Evolutionary conservation across 2,797 vertebrate genomes (phyloP).

Genomic region (Discoglossus pictus): DNA sequence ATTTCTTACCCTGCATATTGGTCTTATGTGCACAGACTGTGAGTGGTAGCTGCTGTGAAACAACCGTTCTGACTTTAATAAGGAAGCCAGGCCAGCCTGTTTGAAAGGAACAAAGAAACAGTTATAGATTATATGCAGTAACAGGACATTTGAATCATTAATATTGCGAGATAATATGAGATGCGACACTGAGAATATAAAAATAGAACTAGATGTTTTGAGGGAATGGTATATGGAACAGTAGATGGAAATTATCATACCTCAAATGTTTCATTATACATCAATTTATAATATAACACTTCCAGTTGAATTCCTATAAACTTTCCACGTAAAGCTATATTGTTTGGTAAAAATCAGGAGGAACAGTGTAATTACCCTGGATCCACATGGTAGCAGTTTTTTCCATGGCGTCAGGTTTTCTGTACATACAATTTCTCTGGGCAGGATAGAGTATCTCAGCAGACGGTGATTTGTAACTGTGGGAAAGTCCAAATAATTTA

Average conservation of each 20-base stretch:
- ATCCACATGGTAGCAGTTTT: conserved; percentile 93
- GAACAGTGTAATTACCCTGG: conserved; percentile 91
- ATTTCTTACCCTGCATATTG: conserved; percentile 83
- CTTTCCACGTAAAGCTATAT: no score
- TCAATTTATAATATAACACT: no score
- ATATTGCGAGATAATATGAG: no score
- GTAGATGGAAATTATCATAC: not conserved
- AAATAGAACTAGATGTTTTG: no score
- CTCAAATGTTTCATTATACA: no score
- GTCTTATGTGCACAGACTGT: conserved; percentile 90
- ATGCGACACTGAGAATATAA: no score
- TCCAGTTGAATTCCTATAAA: no score
- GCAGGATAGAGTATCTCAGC: conserved; percentile 89
- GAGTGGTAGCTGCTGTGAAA: conserved; percentile 98
- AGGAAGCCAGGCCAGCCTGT: conserved; percentile 90
- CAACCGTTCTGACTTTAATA: conserved; percentile 92
- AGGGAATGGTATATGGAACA: no score
- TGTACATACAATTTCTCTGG: conserved; percentile 93
- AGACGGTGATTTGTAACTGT: conserved; percentile 87
- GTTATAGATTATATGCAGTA: not conserved
- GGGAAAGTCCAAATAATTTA: conserved; percentile 29
- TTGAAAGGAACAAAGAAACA: conserved; percentile 7
- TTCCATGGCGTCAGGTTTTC: conserved; percentile 99
- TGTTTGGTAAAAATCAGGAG: no score
- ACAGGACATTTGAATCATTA: no score